Evolutionary conservation across 2,888 invertebrate species (phyloP), one percentile per base, ranked within the genome.

Genomic region (Chymomyza amoena): DNA sequence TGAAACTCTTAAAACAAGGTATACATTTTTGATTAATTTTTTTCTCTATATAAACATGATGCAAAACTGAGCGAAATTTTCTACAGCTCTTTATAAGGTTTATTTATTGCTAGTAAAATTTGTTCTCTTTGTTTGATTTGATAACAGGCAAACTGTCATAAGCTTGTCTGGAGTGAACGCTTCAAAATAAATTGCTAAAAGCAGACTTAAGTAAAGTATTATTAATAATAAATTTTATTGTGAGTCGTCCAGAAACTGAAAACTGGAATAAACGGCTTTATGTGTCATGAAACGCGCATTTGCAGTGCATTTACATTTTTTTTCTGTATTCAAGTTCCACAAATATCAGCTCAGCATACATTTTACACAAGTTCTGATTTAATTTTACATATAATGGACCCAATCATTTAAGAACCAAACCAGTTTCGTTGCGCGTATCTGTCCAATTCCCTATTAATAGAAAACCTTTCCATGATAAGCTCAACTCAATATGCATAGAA

Each of bases 401-500:
- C 39, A 45, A 45, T 45, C 39, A 45, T 45, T 45, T 45, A 45
- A 45, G 39, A 45, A 45, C 39, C 13, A 45, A 45, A 45, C 39
- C 39, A 45, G 39, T 45, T 45, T 13, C 4, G 39, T 13, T 45
- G 39, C 39, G 39, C 39, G 6, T 45, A 45, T 10, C 39, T 45
- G 39, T 13, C 13, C 39, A 7, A 13, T 45, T 45, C 39, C 39
- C 39, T 20, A 54, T 20, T 20, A 54, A 54, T 20, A 54, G 18
- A 54, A 54, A 54, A 54, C 54, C 54, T 18, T 54, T 54, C 20
- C 13, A 45, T 2, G 39, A n/a, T 66, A 56, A 66, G 63, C 66
- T 63, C 32, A 61, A 68, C 52, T 63, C 73, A 69, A 70, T 74
- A 74, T 68, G 72, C 73, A 70, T 76, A 64, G 70, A 69, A 61